Percentiles rank a stretch among this genome's conserved stretches.
These are phyloP conservation scores for Gallinago solitaria DNA, from an alignment of 2,797 vertebrate species.

Conservation along the genomic window DNA sequence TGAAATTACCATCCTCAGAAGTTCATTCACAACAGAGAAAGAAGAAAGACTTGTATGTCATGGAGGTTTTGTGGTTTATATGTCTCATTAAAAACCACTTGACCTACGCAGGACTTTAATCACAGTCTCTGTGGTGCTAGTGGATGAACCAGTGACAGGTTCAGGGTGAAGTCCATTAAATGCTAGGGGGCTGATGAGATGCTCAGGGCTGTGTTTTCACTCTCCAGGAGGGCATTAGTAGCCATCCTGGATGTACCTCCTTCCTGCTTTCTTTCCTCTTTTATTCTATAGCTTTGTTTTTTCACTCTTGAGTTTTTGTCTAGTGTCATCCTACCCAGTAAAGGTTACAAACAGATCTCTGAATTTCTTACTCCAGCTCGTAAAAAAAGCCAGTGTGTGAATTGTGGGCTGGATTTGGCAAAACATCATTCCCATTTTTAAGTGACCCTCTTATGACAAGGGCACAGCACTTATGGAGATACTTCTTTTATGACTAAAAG, in stretches of 20 bases:
- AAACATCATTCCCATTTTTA: background rate
- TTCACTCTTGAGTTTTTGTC: background rate
- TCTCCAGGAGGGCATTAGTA: background rate
- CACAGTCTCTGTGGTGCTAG: background rate
- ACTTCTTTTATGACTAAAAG: background rate
- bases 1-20: background rate
- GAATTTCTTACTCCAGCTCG: background rate
- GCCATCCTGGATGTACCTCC: background rate
- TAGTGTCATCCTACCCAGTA: background rate
- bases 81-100: background rate
- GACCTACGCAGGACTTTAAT: background rate
- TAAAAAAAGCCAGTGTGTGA: background rate
- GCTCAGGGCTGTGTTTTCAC: background rate
- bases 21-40: background rate
- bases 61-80: background rate
- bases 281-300: background rate
- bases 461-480: background rate
- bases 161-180: background rate
- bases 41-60: background rate
- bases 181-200: background rate
- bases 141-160: background rate
- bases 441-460: background rate
- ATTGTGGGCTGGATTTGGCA: background rate
- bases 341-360: background rate
- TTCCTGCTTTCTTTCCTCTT: background rate